Conservation (phyloP, 2,888 invertebrate genomes). For the Polylopha cassiicola region DNA sequence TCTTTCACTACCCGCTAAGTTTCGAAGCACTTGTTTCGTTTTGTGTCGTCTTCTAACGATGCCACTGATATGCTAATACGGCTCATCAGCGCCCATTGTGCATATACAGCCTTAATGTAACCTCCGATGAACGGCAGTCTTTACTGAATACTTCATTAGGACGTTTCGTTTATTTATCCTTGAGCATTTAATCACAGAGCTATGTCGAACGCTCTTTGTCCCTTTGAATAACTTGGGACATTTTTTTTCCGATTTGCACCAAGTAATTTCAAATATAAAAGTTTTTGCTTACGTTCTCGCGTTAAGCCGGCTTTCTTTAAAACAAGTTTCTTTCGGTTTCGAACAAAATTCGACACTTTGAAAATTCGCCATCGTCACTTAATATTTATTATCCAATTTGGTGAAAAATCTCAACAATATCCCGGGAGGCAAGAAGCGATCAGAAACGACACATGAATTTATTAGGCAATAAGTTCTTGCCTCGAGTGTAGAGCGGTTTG, state of each 20-base stretch:
- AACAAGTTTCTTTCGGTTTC: constrained; percentile 2
- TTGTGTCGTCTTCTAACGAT: constrained; percentile 38
- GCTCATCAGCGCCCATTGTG: constrained; percentile 59
- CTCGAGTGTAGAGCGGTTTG: constrained; percentile 14
- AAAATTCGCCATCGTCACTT: constrained; percentile 21
- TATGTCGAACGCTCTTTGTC: constrained; percentile 9
- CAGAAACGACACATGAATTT: constrained; percentile 41
- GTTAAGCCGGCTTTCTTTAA: too few species aligned
- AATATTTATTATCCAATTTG: constrained; percentile 24
- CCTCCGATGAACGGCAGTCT: constrained; percentile 32
- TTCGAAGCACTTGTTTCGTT: constrained; percentile 35
- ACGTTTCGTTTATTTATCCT: constrained; percentile 13
- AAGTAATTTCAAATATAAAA: too few species aligned
- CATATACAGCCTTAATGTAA: constrained; percentile 27
- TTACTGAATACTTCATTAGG: constrained; percentile 45
- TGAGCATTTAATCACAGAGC: constrained; percentile 13
- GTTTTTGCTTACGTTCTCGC: too few species aligned
- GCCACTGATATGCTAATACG: constrained; percentile 56
- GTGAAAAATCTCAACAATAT: constrained; percentile 46
- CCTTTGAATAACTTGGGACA: too few species aligned
- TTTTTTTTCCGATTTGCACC: too few species aligned
- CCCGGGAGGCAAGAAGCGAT: constrained; percentile 29
- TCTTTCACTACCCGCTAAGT: constrained; percentile 22
- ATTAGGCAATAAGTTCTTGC: constrained; percentile 36
- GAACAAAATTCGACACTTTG: constrained; percentile 22